phyloP scores from a whole-genome alignment of 2,113 vertebrate genomes.

The Typhlomys cinereus region DNA sequence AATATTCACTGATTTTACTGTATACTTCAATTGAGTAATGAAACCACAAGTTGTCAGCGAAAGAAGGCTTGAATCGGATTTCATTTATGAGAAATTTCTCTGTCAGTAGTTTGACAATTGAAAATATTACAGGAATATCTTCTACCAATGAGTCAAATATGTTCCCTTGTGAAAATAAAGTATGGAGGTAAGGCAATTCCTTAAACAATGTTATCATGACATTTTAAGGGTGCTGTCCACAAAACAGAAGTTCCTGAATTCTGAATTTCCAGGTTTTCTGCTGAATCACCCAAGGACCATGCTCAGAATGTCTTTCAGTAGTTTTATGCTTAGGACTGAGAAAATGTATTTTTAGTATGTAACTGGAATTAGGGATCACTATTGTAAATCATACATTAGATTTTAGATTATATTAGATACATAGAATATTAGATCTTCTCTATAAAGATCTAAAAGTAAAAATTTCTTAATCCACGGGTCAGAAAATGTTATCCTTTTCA shows the following conservation, averaged over 20 bases:
- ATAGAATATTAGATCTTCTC: too few relatives aligned
- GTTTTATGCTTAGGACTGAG: neutral
- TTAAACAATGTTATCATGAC: neutral
- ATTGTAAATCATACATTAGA: neutral
- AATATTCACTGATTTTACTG: conserved; percentile 63
- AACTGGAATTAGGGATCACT: neutral
- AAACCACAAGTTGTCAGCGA: conserved; percentile 40
- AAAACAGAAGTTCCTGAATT: conserved; percentile 38
- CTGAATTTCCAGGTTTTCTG: neutral
- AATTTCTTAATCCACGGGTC: neutral
- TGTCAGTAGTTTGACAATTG: neutral
- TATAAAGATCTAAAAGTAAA: neutral
- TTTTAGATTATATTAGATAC: too few relatives aligned
- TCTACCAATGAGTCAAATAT: neutral
- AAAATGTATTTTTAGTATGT: neutral
- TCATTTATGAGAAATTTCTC: conserved; percentile 46
- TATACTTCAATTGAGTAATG: conserved; percentile 38
- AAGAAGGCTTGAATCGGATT: neutral
- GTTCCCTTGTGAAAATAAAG: conserved; percentile 31
- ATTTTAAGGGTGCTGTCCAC: neutral
- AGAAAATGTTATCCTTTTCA: neutral
- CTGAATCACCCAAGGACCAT: neutral
- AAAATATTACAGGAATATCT: neutral
- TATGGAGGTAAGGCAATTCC: neutral
- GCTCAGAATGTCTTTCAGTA: conserved; percentile 36